Evolutionary conservation across 2,888 invertebrate species (phyloP).

Genomic region (Pyralis farinalis): DNA sequence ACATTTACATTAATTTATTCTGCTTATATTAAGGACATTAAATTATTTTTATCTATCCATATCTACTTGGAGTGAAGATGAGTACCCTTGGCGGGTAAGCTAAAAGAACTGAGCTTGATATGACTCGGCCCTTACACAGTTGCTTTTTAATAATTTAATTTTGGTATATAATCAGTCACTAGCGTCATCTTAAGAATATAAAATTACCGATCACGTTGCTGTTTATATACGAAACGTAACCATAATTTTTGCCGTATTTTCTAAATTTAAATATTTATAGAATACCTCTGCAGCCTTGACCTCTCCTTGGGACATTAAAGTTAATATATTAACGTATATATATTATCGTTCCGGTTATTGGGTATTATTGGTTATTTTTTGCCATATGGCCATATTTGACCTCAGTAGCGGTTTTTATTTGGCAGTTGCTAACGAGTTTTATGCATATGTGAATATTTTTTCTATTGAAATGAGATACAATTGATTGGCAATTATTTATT

Average conservation of each 20-base stretch:
- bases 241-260: not conserved
- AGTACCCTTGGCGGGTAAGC: too few relatives aligned
- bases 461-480: not conserved
- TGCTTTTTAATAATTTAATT: too few relatives aligned
- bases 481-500: not conserved
- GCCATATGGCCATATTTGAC: slow-evolving; percentile 8
- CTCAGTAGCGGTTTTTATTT: slow-evolving; percentile 1
- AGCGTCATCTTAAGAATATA: not conserved
- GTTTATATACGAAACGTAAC: slow-evolving; percentile 3
- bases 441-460: not conserved
- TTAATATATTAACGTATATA: slow-evolving; percentile 6
- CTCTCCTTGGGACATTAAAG: slow-evolving; percentile 14
- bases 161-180: too few relatives aligned
- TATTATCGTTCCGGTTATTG: not conserved
- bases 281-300: slow-evolving; percentile 15
- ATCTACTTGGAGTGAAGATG: too few relatives aligned
- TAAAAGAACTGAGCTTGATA: too few relatives aligned
- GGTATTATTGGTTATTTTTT: not conserved
- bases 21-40: too few relatives aligned
- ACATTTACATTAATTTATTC: too few relatives aligned
- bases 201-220: slow-evolving; percentile 1
- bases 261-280: slow-evolving; percentile 13
- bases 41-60: too few relatives aligned
- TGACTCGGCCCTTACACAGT: too few relatives aligned
- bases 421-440: not conserved